Percentiles rank a stretch among this genome's conserved stretches.
Conservation (phyloP, 2,113 vertebrate species). For the Columbina picui region DNA sequence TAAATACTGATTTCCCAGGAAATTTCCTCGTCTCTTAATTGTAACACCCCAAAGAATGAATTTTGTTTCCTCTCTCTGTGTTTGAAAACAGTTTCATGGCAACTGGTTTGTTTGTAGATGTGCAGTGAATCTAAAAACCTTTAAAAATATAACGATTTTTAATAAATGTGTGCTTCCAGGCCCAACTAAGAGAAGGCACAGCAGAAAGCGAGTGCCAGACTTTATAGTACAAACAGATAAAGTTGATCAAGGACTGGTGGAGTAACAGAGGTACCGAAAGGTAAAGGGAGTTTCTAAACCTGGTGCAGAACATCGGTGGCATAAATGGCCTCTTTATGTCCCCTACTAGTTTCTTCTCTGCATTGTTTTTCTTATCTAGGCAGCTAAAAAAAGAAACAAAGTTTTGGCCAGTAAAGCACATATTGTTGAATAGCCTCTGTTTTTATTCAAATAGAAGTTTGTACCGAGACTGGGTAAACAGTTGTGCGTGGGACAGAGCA, state of each 20-base stretch:
- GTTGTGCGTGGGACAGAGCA: not conserved
- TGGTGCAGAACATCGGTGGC: not conserved
- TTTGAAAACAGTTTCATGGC: not conserved
- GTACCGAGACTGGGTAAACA: not conserved
- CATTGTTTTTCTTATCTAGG: slow-evolving; percentile 14
- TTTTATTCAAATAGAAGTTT: not conserved
- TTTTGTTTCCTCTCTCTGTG: not conserved
- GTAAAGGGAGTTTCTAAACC: not conserved
- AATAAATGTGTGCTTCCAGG: not conserved
- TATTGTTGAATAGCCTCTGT: not conserved
- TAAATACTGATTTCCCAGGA: slow-evolving; percentile 36
- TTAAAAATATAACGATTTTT: not conserved
- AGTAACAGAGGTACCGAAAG: not conserved
- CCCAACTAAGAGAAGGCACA: not conserved
- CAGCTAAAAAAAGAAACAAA: slow-evolving; percentile 2
- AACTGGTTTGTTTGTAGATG: not conserved
- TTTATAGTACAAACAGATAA: not conserved
- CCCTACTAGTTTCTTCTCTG: not conserved
- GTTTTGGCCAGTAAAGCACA: not conserved
- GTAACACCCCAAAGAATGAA: not conserved
- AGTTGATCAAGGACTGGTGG: not conserved
- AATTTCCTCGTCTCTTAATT: not conserved
- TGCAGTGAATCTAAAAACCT: not conserved
- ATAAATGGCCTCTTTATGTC: not conserved
- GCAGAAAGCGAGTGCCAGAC: not conserved